phyloP scores from a whole-genome alignment of 2,888 invertebrate species.

The Cordilura impudica region DNA sequence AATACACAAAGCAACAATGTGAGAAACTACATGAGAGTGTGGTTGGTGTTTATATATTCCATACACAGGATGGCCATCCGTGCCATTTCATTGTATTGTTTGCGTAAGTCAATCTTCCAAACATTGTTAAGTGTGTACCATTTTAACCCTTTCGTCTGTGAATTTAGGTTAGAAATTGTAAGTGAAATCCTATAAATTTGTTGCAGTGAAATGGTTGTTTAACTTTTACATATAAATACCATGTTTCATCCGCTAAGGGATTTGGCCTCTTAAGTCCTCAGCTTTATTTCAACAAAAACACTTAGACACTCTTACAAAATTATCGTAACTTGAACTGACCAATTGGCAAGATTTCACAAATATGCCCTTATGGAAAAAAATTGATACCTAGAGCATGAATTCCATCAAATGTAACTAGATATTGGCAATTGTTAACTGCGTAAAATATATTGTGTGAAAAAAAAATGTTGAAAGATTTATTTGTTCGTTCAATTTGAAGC shows the following conservation, averaged over 20 bases:
- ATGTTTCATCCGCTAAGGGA: conserved; percentile 50
- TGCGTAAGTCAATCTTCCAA: conserved; percentile 11
- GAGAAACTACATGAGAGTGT: conserved; percentile 34
- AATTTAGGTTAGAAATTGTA: conserved; percentile 6
- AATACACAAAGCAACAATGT: too few species aligned
- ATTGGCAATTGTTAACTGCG: conserved; percentile 48
- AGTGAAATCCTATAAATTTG: conserved; percentile 23
- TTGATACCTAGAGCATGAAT: conserved; percentile 26
- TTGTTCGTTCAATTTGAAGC: conserved; percentile 45
- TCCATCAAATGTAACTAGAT: conserved; percentile 52
- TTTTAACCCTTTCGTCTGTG: conserved; percentile 49
- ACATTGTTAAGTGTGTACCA: conserved; percentile 25
- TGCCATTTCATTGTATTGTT: not conserved
- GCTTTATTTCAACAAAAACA: conserved; percentile 11
- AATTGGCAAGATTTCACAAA: conserved; percentile 41
- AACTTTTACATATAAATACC: conserved; percentile 17
- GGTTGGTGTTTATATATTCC: conserved; percentile 8
- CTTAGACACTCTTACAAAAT: conserved; percentile 29
- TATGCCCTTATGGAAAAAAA: conserved; percentile 36
- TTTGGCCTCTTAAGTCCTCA: conserved; percentile 42
- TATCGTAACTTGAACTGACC: conserved; percentile 47
- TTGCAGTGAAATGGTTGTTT: conserved; percentile 48
- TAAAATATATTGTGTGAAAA: not conserved
- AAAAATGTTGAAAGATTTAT: conserved; percentile 44
- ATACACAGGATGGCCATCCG: conserved; percentile 11